Conservation (phyloP, 2,113 vertebrate genomes). For the Hippopotamus amphibius region DNA sequence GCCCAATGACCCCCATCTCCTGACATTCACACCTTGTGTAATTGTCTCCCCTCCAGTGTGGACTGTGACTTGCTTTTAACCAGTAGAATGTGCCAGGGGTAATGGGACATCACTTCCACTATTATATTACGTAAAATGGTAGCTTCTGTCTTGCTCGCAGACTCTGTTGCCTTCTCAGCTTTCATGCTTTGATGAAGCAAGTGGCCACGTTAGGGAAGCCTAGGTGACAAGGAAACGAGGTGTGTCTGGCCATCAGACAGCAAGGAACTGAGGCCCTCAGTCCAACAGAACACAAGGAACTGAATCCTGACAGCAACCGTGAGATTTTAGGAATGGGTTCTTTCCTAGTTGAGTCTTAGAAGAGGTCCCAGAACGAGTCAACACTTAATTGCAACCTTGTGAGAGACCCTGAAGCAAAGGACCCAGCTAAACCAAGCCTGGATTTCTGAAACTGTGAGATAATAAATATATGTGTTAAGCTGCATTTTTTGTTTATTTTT, state of each 20-base stretch:
- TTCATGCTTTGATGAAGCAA: not conserved
- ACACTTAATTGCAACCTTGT: not conserved
- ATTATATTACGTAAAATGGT: not conserved
- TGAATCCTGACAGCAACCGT: not conserved
- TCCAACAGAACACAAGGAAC: not conserved
- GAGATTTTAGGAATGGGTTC: not conserved
- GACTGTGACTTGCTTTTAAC: not conserved
- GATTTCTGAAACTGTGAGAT: not conserved
- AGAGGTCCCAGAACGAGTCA: not conserved
- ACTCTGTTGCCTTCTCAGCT: not conserved
- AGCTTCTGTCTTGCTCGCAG: not conserved
- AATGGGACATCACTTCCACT: not conserved
- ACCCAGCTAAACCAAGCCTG: not conserved
- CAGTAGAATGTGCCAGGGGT: not conserved
- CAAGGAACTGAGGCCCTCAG: not conserved
- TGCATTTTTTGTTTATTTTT: not conserved
- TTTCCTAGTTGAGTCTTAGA: not conserved
- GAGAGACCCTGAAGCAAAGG: not conserved
- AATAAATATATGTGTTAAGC: not conserved
- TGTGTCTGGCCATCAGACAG: not conserved
- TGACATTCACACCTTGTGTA: not conserved
- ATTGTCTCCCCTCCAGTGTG: not conserved
- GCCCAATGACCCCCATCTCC: not conserved
- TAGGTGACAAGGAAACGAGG: not conserved
- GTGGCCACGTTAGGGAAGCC: not conserved